Evolutionary conservation across 2,113 vertebrate genomes (phyloP).

Genomic region (Phalacrocorax carbo): DNA sequence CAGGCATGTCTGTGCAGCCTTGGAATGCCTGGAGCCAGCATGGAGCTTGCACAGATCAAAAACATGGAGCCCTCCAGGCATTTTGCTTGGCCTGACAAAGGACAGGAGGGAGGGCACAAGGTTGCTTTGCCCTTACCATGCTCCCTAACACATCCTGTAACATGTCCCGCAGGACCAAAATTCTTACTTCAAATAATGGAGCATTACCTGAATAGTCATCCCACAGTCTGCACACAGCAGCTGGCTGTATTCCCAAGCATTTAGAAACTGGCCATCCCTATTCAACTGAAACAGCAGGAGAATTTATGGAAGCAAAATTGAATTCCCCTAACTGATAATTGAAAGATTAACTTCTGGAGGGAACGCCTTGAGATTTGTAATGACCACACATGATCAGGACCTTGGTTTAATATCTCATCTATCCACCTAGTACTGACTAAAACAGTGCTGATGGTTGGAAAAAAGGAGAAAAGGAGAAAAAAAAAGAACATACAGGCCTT

Average conservation of each 20-base stretch:
- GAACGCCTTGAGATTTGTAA: slow-evolving; percentile 28
- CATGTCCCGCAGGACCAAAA: not conserved
- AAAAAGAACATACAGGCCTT: not conserved
- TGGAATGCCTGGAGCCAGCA: not conserved
- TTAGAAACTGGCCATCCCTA: slow-evolving; percentile 4
- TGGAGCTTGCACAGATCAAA: not conserved
- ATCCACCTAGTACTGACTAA: not conserved
- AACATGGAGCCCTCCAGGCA: not conserved
- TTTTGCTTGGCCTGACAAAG: not conserved
- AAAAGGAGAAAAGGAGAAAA: not conserved
- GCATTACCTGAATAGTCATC: not conserved
- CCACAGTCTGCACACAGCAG: not conserved
- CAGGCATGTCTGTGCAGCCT: not conserved
- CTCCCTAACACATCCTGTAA: not conserved
- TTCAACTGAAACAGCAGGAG: slow-evolving; percentile 35
- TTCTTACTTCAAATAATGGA: not conserved
- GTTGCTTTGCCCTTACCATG: not conserved
- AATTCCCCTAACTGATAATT: slow-evolving; percentile 30
- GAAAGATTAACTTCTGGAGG: slow-evolving; percentile 36
- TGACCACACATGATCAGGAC: not conserved
- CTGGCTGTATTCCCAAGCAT: slow-evolving; percentile 32
- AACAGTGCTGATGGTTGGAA: not conserved
- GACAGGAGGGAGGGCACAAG: not conserved
- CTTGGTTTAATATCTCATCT: not conserved
- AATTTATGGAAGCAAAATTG: slow-evolving; percentile 33